Evolutionary conservation across 2,113 vertebrate genomes (phyloP), one percentile per base, ranked within the genome.

Genomic region (Acanthochromis polyacanthus): DNA sequence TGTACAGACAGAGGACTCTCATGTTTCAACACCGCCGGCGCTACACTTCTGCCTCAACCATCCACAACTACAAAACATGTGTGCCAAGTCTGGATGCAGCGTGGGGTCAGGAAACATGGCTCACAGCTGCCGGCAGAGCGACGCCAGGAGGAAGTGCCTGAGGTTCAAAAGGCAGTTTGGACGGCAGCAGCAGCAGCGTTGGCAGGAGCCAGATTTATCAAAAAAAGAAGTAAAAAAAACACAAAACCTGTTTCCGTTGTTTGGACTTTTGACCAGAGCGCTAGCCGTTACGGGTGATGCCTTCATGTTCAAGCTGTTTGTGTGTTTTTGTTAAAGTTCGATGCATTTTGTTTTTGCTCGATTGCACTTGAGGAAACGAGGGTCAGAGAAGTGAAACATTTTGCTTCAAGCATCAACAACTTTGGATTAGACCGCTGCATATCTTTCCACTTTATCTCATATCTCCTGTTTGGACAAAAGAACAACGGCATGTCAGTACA

Each of bases 71-170:
- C 10, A 71, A 71, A n/a, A 59, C 48, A 62, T 17, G 76, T 57
- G 90, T 94, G 93, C 93, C 92, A 93, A 91, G 88, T 51, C 28
- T 57, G 70, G 83, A 77, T 40, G 68, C 72, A 40, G 51, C 53
- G 16, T 50, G 51, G 57, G 64, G 79, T 61, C 61, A 28, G 19
- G 20, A 58, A 70, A n/a, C 80, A 75, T 63, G 68, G 4, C 52
- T 51, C 59, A 60, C 32, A 62, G 74, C 73, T 20, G 9, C 52
- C 38, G 62, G 36, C 22, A 20, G 71, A 60, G 88, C 17, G 74
- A 78, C 51, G 23, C 61, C 70, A 73, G 60, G 81, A 86, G 88
- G 89, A 94, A 93, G 94, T 94, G 94, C 94, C 94, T 94, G 86
- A 84, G 23, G 80, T 76, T 89, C 68, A 11, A 65, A 40, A 84